phyloP scores from a whole-genome alignment of 2,113 vertebrate species.

The Parus major region DNA sequence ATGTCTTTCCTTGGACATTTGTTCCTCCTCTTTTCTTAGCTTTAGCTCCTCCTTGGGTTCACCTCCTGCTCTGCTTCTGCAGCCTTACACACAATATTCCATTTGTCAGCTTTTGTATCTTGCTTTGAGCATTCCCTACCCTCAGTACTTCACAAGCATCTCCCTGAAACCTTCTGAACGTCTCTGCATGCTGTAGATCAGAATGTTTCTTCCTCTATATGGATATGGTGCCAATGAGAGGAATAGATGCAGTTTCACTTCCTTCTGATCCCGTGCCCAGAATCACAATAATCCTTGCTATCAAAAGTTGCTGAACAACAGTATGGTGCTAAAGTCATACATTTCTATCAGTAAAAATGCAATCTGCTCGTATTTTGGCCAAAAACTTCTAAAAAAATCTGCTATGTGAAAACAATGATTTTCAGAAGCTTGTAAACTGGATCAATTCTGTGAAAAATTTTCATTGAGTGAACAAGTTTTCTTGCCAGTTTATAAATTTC shows the following conservation, averaged over 20 bases:
- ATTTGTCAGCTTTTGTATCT: background rate
- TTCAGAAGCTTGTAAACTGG: slow-evolving; percentile 46
- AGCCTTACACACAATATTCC: background rate
- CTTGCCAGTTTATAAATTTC: slow-evolving; percentile 39
- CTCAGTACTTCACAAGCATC: background rate
- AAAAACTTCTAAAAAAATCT: slow-evolving; percentile 21
- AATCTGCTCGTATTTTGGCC: slow-evolving; percentile 51
- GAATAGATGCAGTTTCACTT: background rate
- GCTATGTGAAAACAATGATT: slow-evolving; percentile 43
- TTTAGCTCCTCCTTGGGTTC: background rate
- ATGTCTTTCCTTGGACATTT: background rate
- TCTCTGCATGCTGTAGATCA: background rate
- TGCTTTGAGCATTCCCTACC: background rate
- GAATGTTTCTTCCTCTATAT: background rate
- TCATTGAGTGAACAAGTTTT: background rate
- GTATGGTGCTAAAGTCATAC: background rate
- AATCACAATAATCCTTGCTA: slow-evolving; percentile 8
- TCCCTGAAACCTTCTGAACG: background rate
- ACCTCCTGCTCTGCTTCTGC: background rate
- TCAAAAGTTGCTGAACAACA: slow-evolving; percentile 7
- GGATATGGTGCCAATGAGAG: background rate
- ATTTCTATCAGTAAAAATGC: slow-evolving; percentile 34
- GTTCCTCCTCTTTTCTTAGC: background rate
- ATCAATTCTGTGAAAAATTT: slow-evolving; percentile 4
- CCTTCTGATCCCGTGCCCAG: slow-evolving; percentile 37